These are phyloP conservation scores for Epizoanthus fatuus DNA, from an alignment of 92 coral and sea anemone genomes.

Conservation along the genomic window DNA sequence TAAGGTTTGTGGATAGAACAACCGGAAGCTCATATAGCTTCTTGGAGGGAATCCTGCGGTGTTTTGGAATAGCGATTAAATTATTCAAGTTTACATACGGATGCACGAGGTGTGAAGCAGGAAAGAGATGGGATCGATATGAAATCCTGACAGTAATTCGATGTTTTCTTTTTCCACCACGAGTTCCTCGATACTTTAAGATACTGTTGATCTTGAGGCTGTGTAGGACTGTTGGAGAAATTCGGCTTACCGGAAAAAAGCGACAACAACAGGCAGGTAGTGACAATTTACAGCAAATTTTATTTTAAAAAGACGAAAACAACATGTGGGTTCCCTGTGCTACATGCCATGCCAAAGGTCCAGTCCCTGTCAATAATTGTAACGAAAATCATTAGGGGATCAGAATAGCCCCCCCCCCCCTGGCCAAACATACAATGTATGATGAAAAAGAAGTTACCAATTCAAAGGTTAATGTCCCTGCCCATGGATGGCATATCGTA, in stretches of 20 bases:
- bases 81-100: slow-evolving; percentile 1
- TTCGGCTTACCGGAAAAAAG: not conserved
- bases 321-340: too few relatives aligned
- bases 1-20: slow-evolving; percentile 2
- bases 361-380: too few relatives aligned
- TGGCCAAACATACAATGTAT: too few relatives aligned
- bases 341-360: too few relatives aligned
- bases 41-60: not conserved
- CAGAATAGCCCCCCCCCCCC: too few relatives aligned
- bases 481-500: too few relatives aligned
- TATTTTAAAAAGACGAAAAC: too few relatives aligned
- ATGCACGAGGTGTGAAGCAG: slow-evolving; percentile 27
- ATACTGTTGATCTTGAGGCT: slow-evolving; percentile 31
- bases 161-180: not conserved
- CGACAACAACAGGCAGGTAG: too few relatives aligned
- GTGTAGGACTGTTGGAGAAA: not conserved
- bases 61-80: slow-evolving; percentile 27
- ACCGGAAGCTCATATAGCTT: not conserved
- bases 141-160: slow-evolving; percentile 31
- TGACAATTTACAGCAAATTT: too few relatives aligned
- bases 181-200: slow-evolving; percentile 15
- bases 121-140: slow-evolving; percentile 1
- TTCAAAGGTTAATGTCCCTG: too few relatives aligned
- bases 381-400: too few relatives aligned
- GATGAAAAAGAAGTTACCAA: too few relatives aligned